Conservation (phyloP, 2,888 invertebrate genomes). For the Scaptomyza reducta region DNA sequence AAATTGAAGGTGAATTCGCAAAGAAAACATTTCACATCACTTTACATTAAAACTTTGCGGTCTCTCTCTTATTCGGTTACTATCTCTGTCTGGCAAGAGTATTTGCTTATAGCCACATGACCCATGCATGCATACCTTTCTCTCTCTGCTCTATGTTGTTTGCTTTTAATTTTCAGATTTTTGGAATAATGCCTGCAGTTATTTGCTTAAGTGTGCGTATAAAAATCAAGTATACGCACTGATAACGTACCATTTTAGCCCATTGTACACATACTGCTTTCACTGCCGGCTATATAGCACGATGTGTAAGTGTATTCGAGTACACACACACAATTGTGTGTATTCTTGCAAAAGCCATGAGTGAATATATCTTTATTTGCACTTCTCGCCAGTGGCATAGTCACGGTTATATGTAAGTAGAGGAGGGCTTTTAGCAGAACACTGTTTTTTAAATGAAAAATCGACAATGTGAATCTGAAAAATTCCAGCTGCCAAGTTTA, state of each 20-base stretch:
- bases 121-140: slow-evolving; percentile 5
- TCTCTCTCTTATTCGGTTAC: slow-evolving; percentile 4
- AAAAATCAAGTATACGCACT: slow-evolving; percentile 78
- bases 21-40: slow-evolving; percentile 77
- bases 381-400: slow-evolving; percentile 38
- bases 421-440: background rate
- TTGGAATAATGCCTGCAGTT: slow-evolving; percentile 77
- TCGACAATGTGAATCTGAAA: background rate
- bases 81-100: slow-evolving; percentile 25
- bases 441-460: background rate
- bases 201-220: slow-evolving; percentile 80
- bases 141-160: slow-evolving; percentile 59
- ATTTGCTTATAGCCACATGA: slow-evolving; percentile 59
- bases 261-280: slow-evolving; percentile 45
- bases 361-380: slow-evolving; percentile 25
- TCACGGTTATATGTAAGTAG: background rate
- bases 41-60: slow-evolving; percentile 71
- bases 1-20: slow-evolving; percentile 78
- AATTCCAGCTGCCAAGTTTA: background rate
- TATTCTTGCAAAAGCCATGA: slow-evolving; percentile 11
- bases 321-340: slow-evolving; percentile 11
- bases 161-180: slow-evolving; percentile 79
- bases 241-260: slow-evolving; percentile 65
- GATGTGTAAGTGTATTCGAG: slow-evolving; percentile 6
- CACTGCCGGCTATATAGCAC: slow-evolving; percentile 23